Conservation (phyloP, 2,113 vertebrate genomes). For the Balaenoptera acutorostrata region DNA sequence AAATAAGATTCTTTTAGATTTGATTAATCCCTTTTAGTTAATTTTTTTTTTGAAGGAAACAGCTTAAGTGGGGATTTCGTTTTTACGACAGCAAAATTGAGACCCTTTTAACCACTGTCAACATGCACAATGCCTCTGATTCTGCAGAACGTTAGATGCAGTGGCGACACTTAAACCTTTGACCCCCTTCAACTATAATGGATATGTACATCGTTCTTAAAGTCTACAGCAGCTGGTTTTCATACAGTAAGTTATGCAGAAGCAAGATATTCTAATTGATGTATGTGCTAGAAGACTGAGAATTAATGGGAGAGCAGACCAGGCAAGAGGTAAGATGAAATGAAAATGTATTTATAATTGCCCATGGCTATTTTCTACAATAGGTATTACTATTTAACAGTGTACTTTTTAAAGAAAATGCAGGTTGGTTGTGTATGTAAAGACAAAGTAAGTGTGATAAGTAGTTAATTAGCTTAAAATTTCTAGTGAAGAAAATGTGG, state of each 20-base stretch:
- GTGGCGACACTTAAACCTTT: slow-evolving; percentile 60
- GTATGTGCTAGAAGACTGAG: background rate
- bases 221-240: slow-evolving; percentile 19
- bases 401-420: slow-evolving; percentile 42
- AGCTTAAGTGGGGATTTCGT: slow-evolving; percentile 64
- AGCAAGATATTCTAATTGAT: background rate
- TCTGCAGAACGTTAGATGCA: slow-evolving; percentile 61
- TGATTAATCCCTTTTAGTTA: slow-evolving; percentile 74
- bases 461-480: slow-evolving; percentile 24
- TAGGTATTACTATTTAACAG: slow-evolving; percentile 32
- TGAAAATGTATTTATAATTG: slow-evolving; percentile 25
- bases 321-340: slow-evolving; percentile 45
- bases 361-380: background rate
- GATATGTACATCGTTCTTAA: background rate
- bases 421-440: slow-evolving; percentile 7
- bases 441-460: slow-evolving; percentile 37
- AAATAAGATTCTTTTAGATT: slow-evolving; percentile 80
- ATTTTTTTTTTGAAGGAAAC: slow-evolving; percentile 74
- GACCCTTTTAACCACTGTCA: slow-evolving; percentile 70
- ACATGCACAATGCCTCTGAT: slow-evolving; percentile 67
- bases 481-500: slow-evolving; percentile 36
- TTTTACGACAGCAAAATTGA: slow-evolving; percentile 69
- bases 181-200: background rate
- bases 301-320: background rate
- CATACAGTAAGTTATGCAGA: slow-evolving; percentile 45